These are phyloP conservation scores for Acanthococcus lagerstroemiae DNA, from an alignment of 2,888 invertebrate species.

Conservation along the genomic window DNA sequence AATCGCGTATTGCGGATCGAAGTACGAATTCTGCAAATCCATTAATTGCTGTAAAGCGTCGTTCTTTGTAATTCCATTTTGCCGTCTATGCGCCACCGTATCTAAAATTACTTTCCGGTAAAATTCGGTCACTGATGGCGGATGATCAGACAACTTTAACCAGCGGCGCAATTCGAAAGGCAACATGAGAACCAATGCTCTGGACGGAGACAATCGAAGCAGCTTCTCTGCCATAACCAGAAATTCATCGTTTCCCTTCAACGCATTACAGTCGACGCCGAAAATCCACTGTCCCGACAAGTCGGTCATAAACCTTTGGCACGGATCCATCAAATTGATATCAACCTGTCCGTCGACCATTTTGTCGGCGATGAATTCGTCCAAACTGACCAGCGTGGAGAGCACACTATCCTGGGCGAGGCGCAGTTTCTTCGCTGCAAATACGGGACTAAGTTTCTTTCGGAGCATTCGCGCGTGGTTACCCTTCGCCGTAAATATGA, in stretches of 20 bases:
- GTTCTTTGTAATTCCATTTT: not conserved
- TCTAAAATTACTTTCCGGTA: slow-evolving; percentile 36
- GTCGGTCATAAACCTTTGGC: slow-evolving; percentile 5
- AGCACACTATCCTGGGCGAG: slow-evolving; percentile 25
- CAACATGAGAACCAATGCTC: slow-evolving; percentile 35
- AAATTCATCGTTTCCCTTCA: slow-evolving; percentile 8
- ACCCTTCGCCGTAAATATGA: slow-evolving; percentile 37
- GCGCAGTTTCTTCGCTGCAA: slow-evolving; percentile 43
- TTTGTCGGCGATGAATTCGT: not conserved
- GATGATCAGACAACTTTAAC: slow-evolving; percentile 34
- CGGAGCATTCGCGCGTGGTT: slow-evolving; percentile 41
- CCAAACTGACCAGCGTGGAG: slow-evolving; percentile 15
- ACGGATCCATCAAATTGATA: not conserved
- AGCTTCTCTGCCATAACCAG: not conserved
- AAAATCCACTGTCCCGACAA: slow-evolving; percentile 5
- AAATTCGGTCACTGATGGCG: slow-evolving; percentile 35
- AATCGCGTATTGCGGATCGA: not conserved
- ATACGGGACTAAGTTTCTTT: slow-evolving; percentile 42
- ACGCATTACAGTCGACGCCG: slow-evolving; percentile 9
- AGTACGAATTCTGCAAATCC: slow-evolving; percentile 12
- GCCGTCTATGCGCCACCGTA: not conserved
- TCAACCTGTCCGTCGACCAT: not conserved
- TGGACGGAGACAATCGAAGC: slow-evolving; percentile 8
- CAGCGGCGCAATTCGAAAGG: slow-evolving; percentile 31
- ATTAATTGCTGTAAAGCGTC: slow-evolving; percentile 26